Evolutionary conservation across 2,113 vertebrate genomes (phyloP).

Genomic region (Cyanocitta stelleri): DNA sequence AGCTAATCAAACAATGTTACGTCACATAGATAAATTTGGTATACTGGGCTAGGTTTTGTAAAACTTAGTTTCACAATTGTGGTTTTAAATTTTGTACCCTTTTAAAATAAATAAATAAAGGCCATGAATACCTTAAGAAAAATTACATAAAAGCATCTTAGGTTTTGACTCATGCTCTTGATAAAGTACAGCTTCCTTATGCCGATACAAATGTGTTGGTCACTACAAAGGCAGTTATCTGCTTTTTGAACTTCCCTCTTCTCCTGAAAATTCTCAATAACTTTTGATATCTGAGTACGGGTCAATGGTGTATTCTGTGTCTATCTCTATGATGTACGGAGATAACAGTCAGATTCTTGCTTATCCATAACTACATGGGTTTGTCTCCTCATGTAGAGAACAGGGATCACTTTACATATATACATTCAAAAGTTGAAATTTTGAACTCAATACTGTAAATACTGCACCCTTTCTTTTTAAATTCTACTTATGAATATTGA

Average conservation of each 20-base stretch:
- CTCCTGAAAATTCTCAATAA: neutral
- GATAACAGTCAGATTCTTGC: neutral
- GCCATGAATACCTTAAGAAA: neutral
- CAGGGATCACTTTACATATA: neutral
- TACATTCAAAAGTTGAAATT: neutral
- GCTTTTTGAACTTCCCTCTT: neutral
- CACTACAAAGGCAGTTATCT: neutral
- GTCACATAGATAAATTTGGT: neutral
- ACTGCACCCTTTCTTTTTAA: neutral
- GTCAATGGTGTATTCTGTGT: neutral
- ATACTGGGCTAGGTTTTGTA: neutral
- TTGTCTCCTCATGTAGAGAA: neutral
- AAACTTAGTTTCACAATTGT: neutral
- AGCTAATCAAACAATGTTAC: neutral
- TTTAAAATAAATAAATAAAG: neutral
- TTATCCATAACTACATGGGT: neutral
- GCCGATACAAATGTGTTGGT: fast-evolving
- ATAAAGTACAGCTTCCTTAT: neutral
- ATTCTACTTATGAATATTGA: neutral
- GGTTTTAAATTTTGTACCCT: neutral
- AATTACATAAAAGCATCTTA: neutral
- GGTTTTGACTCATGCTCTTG: neutral
- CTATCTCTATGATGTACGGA: neutral
- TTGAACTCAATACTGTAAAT: neutral
- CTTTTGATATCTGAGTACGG: neutral